These are phyloP conservation scores for Pseudomyrmex cubaensis DNA, from an alignment of 1,140 invertebrate species.

Conservation along the genomic window DNA sequence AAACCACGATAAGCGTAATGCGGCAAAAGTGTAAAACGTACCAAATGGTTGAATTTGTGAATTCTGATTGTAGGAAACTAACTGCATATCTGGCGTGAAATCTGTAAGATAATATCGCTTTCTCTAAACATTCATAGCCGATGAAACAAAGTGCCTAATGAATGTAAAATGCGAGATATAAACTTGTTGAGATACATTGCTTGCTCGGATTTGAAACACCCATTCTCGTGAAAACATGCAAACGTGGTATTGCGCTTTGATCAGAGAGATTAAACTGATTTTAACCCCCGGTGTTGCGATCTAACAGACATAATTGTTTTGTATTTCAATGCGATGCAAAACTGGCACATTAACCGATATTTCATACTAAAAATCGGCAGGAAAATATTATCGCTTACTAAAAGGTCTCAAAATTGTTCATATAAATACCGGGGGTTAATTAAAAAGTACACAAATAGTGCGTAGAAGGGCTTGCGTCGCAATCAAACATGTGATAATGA, in stretches of 20 bases:
- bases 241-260: slow-evolving; percentile 36
- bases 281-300: slow-evolving; percentile 43
- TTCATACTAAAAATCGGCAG: background rate
- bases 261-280: slow-evolving; percentile 34
- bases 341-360: background rate
- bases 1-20: slow-evolving; percentile 30
- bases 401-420: background rate
- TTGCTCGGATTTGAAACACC: slow-evolving; percentile 65
- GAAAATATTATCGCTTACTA: background rate
- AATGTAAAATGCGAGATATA: slow-evolving; percentile 14
- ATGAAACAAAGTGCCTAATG: slow-evolving; percentile 40
- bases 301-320: background rate
- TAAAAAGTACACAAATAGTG: slow-evolving; percentile 36
- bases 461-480: slow-evolving; percentile 38
- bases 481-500: slow-evolving; percentile 53
- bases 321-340: background rate
- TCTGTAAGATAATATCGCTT: slow-evolving; percentile 64
- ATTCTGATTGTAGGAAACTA: slow-evolving; percentile 74
- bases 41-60: slow-evolving; percentile 74
- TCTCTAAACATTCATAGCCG: slow-evolving; percentile 48
- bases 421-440: slow-evolving; percentile 50
- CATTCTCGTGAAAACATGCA: slow-evolving; percentile 63
- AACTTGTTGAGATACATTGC: slow-evolving; percentile 20
- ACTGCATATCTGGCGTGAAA: slow-evolving; percentile 68
- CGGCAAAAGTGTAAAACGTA: slow-evolving; percentile 56